Conservation (phyloP, 53 echinoderm and acorn worm genomes). For the Paracentrotus lividus region DNA sequence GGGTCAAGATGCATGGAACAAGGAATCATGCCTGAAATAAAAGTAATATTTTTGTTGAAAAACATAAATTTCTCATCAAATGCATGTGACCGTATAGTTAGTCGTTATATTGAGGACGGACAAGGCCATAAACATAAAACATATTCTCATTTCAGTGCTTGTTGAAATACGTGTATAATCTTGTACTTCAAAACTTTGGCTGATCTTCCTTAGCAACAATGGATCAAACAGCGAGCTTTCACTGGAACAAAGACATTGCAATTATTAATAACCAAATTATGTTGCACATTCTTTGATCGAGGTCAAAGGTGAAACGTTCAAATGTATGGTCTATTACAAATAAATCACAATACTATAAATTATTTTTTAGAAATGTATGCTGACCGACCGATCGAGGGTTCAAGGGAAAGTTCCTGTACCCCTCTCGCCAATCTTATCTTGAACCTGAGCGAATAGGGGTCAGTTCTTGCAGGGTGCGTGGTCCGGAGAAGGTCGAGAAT, state of each 20-base stretch:
- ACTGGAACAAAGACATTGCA: not conserved
- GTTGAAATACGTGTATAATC: too few species aligned
- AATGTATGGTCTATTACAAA: too few species aligned
- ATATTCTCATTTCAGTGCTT: too few species aligned
- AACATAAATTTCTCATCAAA: too few species aligned
- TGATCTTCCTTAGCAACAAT: not conserved
- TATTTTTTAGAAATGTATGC: not conserved
- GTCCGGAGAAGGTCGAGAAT: conserved; percentile 31
- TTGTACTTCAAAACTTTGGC: too few species aligned
- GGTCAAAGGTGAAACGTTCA: conserved; percentile 39
- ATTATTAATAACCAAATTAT: not conserved
- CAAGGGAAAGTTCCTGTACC: not conserved
- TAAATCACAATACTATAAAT: too few species aligned
- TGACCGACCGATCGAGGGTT: conserved; percentile 18
- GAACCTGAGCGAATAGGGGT: not conserved
- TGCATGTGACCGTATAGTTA: not conserved
- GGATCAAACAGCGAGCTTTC: not conserved
- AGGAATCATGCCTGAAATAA: too few species aligned
- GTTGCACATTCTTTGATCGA: conserved; percentile 19
- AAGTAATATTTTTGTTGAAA: too few species aligned
- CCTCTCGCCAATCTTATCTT: not conserved
- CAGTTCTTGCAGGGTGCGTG: not conserved
- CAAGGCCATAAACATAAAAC: not conserved
- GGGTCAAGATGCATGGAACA: too few species aligned
- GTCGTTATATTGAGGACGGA: not conserved